Evolutionary conservation across 2,797 vertebrate genomes (phyloP), one percentile per base, ranked within the genome.

Genomic region (Merluccius polli): DNA sequence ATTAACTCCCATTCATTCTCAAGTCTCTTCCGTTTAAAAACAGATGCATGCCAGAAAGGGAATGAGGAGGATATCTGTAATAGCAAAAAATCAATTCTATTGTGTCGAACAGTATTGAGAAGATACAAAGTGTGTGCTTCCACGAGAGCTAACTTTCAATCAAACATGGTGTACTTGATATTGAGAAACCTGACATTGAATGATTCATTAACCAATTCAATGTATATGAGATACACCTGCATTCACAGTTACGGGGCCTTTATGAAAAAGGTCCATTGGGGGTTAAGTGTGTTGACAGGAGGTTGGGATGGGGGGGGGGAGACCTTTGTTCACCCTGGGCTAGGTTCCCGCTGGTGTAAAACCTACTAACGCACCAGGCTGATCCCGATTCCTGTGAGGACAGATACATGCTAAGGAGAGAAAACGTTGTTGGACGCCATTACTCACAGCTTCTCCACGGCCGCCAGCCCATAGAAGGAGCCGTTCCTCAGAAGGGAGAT

Each of bases 381-480:
- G 73, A 71, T 48, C 33, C 70, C 35, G n/a, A n/a, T n/a, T n/a
- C n/a, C n/a, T n/a, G 65, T 41, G 83, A 85, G 80, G 85, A 86
- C 85, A 83, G 81, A 85, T 81, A 76, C 83, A 83, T 77, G 81
- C 84, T 78, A 70, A 27, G 32, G 86, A 87, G 82, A 76, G 78
- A 87, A 75, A 80, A 81, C 68, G 73, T 75, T 63, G 85, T 84
- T 85, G 76, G 82, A 85, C 52, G 52, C 52, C 52, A 24, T 83
- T 93, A 98, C 96, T 98, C 90, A 98, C 96, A 97, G 89, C 93
- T 94, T 96, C 92, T 97, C 96, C 86, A 95, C 87, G 72, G 91
- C 94, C 72, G 88, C 91, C 87, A 95, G 88, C 79, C 95, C 93
- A 0, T 89, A 92, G 94, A 96, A 96, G 80, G 95, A 95, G 80